Conservation (phyloP, 2,113 vertebrate genomes). For the Coryphaenoides rupestris region DNA sequence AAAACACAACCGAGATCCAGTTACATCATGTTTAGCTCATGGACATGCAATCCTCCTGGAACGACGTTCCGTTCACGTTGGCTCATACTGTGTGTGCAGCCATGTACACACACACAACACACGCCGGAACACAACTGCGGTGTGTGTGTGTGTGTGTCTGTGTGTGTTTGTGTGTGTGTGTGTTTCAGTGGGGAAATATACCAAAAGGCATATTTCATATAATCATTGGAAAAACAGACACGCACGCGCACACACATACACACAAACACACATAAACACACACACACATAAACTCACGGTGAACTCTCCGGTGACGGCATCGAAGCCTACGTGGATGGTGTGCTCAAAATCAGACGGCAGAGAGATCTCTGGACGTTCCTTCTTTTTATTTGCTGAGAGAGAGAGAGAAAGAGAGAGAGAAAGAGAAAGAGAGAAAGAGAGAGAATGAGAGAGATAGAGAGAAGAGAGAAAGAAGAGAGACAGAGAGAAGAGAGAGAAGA, state of each 20-base stretch:
- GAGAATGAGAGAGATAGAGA: background rate
- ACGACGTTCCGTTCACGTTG: too few species aligned
- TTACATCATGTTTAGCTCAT: too few species aligned
- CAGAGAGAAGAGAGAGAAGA: too few species aligned
- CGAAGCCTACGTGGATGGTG: slow-evolving; percentile 95
- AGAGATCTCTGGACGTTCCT: slow-evolving; percentile 92
- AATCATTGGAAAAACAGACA: background rate
- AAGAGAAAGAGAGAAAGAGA: slow-evolving; percentile 5
- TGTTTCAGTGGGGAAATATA: too few species aligned
- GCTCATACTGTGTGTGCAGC: background rate
- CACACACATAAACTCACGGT: slow-evolving; percentile 79
- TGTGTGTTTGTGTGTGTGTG: too few species aligned
- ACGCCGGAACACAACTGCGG: too few species aligned
- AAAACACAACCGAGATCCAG: too few species aligned
- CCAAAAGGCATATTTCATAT: background rate
- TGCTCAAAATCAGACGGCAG: slow-evolving; percentile 97
- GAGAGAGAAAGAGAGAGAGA: background rate
- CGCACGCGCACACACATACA: slow-evolving; percentile 8
- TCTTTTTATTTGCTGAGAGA: slow-evolving; percentile 85
- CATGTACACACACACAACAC: too few species aligned
- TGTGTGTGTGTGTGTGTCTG: too few species aligned
- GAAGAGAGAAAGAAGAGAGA: background rate
- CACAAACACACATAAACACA: too few species aligned
- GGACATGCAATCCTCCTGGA: too few species aligned
- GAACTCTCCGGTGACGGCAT: slow-evolving; percentile 94